A percentile compares a stretch with the other conserved stretches of the same genome.
phyloP scores from a whole-genome alignment of 2,113 vertebrate genomes.

The Leptocoma aspasia region DNA sequence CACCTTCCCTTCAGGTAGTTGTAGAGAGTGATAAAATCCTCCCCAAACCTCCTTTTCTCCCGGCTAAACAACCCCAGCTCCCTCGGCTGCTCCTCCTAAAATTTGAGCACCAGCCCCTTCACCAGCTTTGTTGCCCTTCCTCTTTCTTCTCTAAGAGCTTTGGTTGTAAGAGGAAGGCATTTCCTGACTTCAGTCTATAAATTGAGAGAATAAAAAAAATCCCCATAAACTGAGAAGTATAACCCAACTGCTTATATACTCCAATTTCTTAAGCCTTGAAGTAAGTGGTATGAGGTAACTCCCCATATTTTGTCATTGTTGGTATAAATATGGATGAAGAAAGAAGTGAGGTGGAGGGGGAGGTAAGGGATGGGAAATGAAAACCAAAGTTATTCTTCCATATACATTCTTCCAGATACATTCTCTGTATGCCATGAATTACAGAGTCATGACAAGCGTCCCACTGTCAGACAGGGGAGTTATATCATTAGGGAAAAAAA shows the following conservation, averaged over 20 bases:
- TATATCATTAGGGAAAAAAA: not conserved
- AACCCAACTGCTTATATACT: not conserved
- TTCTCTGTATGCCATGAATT: not conserved
- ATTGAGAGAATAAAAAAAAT: not conserved
- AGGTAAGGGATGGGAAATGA: not conserved
- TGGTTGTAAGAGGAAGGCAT: not conserved
- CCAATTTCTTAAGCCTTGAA: not conserved
- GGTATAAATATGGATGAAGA: not conserved
- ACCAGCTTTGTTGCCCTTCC: not conserved
- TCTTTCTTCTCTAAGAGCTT: not conserved
- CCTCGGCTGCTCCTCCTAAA: not conserved
- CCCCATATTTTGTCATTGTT: not conserved
- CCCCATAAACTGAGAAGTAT: not conserved
- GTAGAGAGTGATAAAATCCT: not conserved
- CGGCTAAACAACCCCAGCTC: not conserved
- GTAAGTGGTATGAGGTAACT: not conserved
- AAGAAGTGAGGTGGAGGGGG: not conserved
- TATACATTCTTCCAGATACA: no score
- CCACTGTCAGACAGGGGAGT: not conserved
- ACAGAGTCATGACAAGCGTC: not conserved
- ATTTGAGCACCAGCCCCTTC: not conserved
- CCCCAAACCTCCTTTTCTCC: not conserved
- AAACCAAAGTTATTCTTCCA: not conserved
- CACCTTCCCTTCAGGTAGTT: not conserved
- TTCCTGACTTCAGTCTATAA: not conserved